These are phyloP conservation scores for Acronicta psi DNA, from an alignment of 2,888 invertebrate genomes.

Conservation along the genomic window DNA sequence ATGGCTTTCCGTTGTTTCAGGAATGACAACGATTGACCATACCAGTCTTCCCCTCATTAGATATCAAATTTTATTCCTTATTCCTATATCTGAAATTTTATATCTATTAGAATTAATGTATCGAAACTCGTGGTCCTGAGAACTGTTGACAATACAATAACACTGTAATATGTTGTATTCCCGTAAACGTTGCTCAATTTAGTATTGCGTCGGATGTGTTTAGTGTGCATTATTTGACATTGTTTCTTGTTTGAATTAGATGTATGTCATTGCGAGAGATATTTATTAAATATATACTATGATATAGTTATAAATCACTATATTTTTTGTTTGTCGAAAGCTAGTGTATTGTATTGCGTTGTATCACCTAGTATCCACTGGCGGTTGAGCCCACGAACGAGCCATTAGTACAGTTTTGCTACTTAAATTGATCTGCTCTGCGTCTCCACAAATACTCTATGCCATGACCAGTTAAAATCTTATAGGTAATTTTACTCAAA, in stretches of 20 bases:
- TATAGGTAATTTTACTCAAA: constrained; percentile 45
- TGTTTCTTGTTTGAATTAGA: constrained; percentile 58
- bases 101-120: constrained; percentile 82
- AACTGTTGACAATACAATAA: constrained; percentile 87
- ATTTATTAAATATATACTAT: constrained; percentile 48
- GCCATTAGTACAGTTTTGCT: constrained; percentile 33
- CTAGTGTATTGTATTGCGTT: constrained; percentile 33
- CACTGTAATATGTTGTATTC: constrained; percentile 81
- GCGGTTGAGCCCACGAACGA: constrained; percentile 33
- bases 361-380: constrained; percentile 29
- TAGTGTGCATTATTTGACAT: constrained; percentile 51
- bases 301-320: constrained; percentile 40
- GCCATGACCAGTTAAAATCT: constrained; percentile 57
- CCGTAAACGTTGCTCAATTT: constrained; percentile 85
- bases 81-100: constrained; percentile 85
- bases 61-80: constrained; percentile 85
- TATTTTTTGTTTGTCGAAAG: constrained; percentile 52
- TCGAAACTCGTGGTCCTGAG: constrained; percentile 78
- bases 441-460: constrained; percentile 52
- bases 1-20: constrained; percentile 68
- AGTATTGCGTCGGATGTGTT: constrained; percentile 70
- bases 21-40: constrained; percentile 84
- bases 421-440: constrained; percentile 26
- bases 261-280: constrained; percentile 46
- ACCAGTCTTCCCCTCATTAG: constrained; percentile 86